A percentile compares a stretch with the other conserved stretches of the same genome.
These are phyloP conservation scores for Eristalis intricaria DNA, from an alignment of 2,888 invertebrate genomes.

Conservation along the genomic window DNA sequence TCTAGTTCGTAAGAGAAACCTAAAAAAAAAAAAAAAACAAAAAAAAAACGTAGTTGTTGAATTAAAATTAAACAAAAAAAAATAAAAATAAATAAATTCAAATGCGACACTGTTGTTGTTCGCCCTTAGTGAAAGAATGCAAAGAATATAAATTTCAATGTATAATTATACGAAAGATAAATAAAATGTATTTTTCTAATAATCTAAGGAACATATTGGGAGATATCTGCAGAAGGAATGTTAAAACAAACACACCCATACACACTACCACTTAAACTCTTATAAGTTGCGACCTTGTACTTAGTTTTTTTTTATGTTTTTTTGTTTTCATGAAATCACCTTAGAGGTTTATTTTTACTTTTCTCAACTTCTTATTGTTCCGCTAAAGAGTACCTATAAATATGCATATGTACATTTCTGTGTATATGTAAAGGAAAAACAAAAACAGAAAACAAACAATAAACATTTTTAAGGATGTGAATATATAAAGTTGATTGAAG, in stretches of 20 bases:
- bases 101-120: slow-evolving; percentile 61
- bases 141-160: slow-evolving; percentile 49
- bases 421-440: not conserved
- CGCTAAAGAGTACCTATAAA: slow-evolving; percentile 65
- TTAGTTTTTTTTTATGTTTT: slow-evolving; percentile 23
- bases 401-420: slow-evolving; percentile 4
- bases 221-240: slow-evolving; percentile 49
- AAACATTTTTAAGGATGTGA: slow-evolving; percentile 59
- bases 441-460: slow-evolving; percentile 1
- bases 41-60: slow-evolving; percentile 63
- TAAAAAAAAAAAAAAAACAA: slow-evolving; percentile 34
- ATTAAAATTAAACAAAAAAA: slow-evolving; percentile 40
- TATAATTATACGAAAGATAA: slow-evolving; percentile 66
- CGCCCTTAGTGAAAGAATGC: slow-evolving; percentile 51
- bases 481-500: slow-evolving; percentile 49
- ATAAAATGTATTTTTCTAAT: slow-evolving; percentile 71
- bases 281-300: slow-evolving; percentile 47
- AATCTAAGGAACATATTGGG: slow-evolving; percentile 64
- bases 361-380: slow-evolving; percentile 50
- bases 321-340: slow-evolving; percentile 40
- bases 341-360: slow-evolving; percentile 8
- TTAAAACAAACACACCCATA: not conserved
- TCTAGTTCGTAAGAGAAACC: slow-evolving; percentile 50
- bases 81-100: slow-evolving; percentile 16
- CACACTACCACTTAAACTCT: slow-evolving; percentile 30